Evolutionary conservation across 2,888 invertebrate species (phyloP).

Genomic region (Lasius platythorax): DNA sequence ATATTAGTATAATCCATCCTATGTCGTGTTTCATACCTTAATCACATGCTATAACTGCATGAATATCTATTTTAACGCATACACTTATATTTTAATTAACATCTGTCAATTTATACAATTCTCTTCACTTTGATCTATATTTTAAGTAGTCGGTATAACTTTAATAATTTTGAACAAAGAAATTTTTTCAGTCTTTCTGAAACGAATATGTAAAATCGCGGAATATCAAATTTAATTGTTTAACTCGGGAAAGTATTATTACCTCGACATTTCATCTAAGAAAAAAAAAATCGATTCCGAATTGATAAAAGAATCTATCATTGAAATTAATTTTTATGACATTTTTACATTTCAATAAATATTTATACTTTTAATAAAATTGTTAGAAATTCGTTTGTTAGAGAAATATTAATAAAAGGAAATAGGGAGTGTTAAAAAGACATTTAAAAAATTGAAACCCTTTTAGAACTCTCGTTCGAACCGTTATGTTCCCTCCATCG

Average conservation of each 20-base stretch:
- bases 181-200: background rate
- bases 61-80: conserved; percentile 33
- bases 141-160: background rate
- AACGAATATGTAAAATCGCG: background rate
- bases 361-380: background rate
- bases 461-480: background rate
- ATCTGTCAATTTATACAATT: conserved; percentile 31
- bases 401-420: background rate
- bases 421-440: background rate
- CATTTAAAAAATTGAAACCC: background rate
- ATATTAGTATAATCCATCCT: conserved; percentile 40
- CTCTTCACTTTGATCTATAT: background rate
- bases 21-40: conserved; percentile 23
- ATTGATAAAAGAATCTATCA: background rate
- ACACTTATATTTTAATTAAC: conserved; percentile 27
- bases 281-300: background rate
- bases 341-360: background rate
- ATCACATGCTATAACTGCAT: conserved; percentile 24
- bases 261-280: background rate
- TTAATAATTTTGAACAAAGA: background rate
- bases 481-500: background rate
- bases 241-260: background rate
- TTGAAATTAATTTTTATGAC: background rate
- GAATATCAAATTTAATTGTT: background rate
- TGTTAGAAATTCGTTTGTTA: background rate